Evolutionary conservation across 2,797 vertebrate genomes (phyloP).

Genomic region (Cottoperca gobio): DNA sequence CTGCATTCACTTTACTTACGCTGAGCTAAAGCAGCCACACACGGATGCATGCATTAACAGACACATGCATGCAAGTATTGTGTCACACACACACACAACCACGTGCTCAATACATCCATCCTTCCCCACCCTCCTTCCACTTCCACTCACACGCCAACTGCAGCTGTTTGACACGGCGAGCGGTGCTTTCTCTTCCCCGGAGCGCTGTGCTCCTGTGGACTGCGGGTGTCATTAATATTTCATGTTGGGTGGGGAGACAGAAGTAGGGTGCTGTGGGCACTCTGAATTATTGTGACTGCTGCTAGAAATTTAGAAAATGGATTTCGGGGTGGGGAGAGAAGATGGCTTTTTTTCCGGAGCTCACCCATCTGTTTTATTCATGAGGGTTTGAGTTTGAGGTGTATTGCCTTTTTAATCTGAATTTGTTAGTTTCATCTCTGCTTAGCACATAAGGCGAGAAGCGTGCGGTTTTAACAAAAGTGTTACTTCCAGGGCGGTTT

Average conservation of each 20-base stretch:
- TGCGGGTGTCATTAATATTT: slow-evolving; percentile 60
- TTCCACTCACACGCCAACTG: background rate
- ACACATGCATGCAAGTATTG: background rate
- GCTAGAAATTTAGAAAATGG: slow-evolving; percentile 49
- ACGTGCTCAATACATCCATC: background rate
- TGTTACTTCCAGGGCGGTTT: background rate
- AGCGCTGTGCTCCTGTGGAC: slow-evolving; percentile 20
- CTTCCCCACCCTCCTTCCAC: background rate
- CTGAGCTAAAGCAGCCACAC: background rate
- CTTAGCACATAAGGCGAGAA: background rate
- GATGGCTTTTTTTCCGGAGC: background rate
- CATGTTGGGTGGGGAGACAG: slow-evolving; percentile 40
- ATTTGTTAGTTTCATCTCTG: slow-evolving; percentile 15
- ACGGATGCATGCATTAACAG: background rate
- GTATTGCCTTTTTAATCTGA: slow-evolving; percentile 33
- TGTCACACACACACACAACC: background rate
- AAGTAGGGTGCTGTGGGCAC: slow-evolving; percentile 24
- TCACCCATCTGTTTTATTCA: slow-evolving; percentile 55
- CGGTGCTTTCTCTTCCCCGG: slow-evolving; percentile 1
- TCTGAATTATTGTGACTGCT: slow-evolving; percentile 43
- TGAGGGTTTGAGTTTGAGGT: slow-evolving; percentile 16
- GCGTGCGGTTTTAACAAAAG: background rate
- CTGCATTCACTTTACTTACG: background rate
- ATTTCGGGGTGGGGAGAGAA: background rate
- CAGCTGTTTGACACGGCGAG: slow-evolving; percentile 13